Base-by-base conservation (phyloP, 2,797 vertebrate genomes). In the Trichosurus vulpecula region DNA sequence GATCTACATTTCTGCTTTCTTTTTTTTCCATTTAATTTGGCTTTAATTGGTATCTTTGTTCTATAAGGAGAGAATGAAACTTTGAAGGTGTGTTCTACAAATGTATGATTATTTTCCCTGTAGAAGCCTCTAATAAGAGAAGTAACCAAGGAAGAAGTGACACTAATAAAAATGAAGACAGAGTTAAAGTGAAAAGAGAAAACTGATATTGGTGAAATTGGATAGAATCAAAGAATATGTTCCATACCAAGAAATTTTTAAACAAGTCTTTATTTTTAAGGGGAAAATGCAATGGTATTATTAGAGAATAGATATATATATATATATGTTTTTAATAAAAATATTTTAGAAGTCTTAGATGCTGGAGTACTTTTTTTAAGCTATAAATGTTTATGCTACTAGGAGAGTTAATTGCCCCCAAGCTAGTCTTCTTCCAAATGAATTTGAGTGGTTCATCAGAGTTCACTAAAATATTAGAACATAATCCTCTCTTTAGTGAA, bases 391-490 rank as follows among this genome's bases (percentile, higher is more conserved):
- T 95, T 95, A 29, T 66, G 92, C 56, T 95, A 92, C 58, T 96
- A 97, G 74, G 22, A 14, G 87, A 95, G 10, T 93, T 53, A 95
- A 97, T 96, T 52, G 30, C 92, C 95, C 61, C 41, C 92, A 94
- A 92, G 57, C 92, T 91, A 30, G 35, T 61, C 19, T 41, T 93
- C 56, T 6, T 56, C 91, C 14, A 93, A 94, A 94, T 54, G 47
- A 97, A 27, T 31, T 3, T 74, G 90, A 93, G 41, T 31, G 96
- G 58, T 56, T 94, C 93, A 95, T 96, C 91, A 96, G 2, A 30
- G 9, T 96, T 95, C 35, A 55, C 9, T 93, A 91, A 94, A 96
- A 16, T 56, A 66, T 91, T 95, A 96, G 87, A 94, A 95, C 90
- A 90, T 30, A 96, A 94, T 53, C 91, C n/a, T 11, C 6, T 29